Base-by-base conservation (phyloP, 2,113 vertebrate genomes). In the Pyxicephalus adspersus region DNA sequence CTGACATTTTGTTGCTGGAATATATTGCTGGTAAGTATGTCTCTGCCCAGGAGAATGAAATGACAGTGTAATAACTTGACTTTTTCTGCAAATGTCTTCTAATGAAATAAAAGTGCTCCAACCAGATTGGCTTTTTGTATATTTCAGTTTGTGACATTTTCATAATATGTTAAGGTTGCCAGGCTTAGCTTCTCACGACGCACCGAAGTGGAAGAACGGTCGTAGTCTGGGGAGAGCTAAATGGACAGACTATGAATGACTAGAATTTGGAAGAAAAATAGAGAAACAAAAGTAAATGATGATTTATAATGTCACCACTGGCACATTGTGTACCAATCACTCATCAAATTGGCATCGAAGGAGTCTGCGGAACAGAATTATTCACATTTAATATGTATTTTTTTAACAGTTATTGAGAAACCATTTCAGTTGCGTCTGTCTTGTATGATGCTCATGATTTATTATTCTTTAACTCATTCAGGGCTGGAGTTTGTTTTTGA, bases 251-350 rank as follows among this genome's bases (percentile, higher is more conserved):
- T 34, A 65, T 73, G 50, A 74, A 74, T 81, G 70, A 64, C 68
- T 64, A 54, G 22, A 61, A 81, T 6, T 52, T 13, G 5, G 55
- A 61, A 54, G 22, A 81, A 78, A 64, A 73, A 65, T 29, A 6
- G 50, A 8, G 26, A 26, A 64, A 68, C 60, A 52, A 65, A 81
- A 64, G 67, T 74, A 81, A 74, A 74, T 17, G 60, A 73, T 81
- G 79, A 81, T 81, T 73, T 81, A 81, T 57, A 74, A 81, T 81
- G 68, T 81, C 79, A 81, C 60, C 65, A 19, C 60, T 73, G 79
- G 78, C 79, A 81, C 79, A 74, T 64, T 74, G 60, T 81, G 68
- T 81, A 57, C 79, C 79, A 68, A 81, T 81, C 78, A 64, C 58
- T 81, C 78, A 81, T 80, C 66, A 52, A n/a, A 29, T 50, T 80